Percentiles rank a stretch among this genome's conserved stretches.
Evolutionary conservation across 2,888 invertebrate species (phyloP).

Genomic region (Cheilosia urbana): DNA sequence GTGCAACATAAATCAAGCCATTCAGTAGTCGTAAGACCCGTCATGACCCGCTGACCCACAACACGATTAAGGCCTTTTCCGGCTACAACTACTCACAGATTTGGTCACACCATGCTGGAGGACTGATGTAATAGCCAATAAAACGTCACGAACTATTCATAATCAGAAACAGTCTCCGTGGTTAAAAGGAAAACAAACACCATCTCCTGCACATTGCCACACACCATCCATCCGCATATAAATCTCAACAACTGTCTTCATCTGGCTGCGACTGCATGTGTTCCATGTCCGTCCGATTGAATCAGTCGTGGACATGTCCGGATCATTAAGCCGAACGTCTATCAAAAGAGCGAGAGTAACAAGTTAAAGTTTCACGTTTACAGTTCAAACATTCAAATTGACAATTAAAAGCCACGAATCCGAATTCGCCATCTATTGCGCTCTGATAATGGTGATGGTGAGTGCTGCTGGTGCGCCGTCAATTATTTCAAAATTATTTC

Average conservation of each 20-base stretch:
- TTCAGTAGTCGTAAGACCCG: neutral
- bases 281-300: constrained; percentile 62
- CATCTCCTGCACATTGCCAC: constrained; percentile 29
- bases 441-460: neutral
- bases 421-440: constrained; percentile 17
- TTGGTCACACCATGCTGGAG: neutral
- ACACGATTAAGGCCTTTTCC: constrained; percentile 4
- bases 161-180: neutral
- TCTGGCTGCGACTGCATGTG: constrained; percentile 29
- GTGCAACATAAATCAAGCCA: too few relatives aligned
- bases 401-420: constrained; percentile 59
- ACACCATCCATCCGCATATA: neutral
- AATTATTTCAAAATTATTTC: constrained; percentile 76
- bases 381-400: constrained; percentile 40
- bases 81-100: neutral
- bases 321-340: constrained; percentile 66
- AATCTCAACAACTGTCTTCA: constrained; percentile 12
- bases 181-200: neutral
- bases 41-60: neutral
- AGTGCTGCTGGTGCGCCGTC: constrained; percentile 40
- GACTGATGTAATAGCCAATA: constrained; percentile 14
- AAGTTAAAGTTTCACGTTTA: constrained; percentile 55
- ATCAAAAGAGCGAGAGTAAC: constrained; percentile 36
- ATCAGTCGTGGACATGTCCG: constrained; percentile 59
- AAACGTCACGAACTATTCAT: constrained; percentile 35